Base-by-base conservation (phyloP, 2,797 vertebrate genomes). In the Oophaga sylvatica region DNA sequence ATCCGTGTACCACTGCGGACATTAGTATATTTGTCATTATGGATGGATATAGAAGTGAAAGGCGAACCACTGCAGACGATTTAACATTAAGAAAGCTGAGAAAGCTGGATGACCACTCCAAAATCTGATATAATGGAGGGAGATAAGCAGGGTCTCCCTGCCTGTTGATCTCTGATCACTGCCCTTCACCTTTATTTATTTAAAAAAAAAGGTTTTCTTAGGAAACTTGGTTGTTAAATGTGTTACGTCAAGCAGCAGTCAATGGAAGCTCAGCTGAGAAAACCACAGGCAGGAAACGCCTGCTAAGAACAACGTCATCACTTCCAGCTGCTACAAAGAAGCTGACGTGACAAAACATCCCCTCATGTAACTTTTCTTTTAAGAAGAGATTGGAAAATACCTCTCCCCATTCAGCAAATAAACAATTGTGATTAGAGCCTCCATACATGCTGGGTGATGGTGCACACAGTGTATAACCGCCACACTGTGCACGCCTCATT, bases 231-330 rank as follows among this genome's bases (percentile, higher is more conserved):
- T 6, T 45, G 22, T n/a, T 48, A 53, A 29, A 76, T 3, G 15
- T 45, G 73, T 76, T 19, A n/a, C 48, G 5, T 77, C 22, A 12
- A 2, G 22, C 75, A 56, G 75, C 22, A 13, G 75, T 3, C 75
- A 2, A 77, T 76, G 73, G 45, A 70, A 26, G 7, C 29, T 70
- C 67, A 19, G 41, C 71, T 75, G 41, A 77, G 75, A 77, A 76
- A 77, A 53, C 75, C 75, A 56, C 73, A 53, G 45, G 53, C 73
- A 76, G 73, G 73, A 76, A 76, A 53, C 45, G 56, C 75, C 45
- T 3, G 75, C 22, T 1, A 16, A 77, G 45, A 56, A 77, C 45
- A 53, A 56, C 12, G 45, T 3, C 12, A 26, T 22, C 45, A 15
- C 73, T 12, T 22, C 73, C 73, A 13, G 31, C 70, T 45, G 35